Evolutionary conservation across 2,113 vertebrate species (phyloP).

Genomic region (Meles meles): DNA sequence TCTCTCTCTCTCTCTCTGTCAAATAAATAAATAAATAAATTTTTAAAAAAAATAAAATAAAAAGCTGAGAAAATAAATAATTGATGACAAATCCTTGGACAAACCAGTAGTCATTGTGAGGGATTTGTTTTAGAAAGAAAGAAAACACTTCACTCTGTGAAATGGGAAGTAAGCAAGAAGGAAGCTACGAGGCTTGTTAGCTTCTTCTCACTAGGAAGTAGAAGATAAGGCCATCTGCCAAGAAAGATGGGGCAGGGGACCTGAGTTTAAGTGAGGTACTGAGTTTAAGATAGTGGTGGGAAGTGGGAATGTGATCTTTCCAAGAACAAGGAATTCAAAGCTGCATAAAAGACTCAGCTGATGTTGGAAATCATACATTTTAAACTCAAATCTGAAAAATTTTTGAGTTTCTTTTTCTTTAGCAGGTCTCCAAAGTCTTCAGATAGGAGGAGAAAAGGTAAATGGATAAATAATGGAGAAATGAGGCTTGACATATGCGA

Average conservation of each 20-base stretch:
- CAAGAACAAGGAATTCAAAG: not conserved
- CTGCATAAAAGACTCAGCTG: not conserved
- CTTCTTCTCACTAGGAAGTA: not conserved
- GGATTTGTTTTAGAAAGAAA: not conserved
- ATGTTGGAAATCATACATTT: not conserved
- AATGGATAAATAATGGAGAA: not conserved
- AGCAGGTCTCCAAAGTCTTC: not conserved
- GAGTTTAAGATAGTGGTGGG: not conserved
- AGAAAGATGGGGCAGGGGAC: not conserved
- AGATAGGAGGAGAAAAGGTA: not conserved
- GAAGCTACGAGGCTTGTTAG: not conserved
- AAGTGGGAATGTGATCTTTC: not conserved
- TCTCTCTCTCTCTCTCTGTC: too few relatives aligned
- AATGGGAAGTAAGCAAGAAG: not conserved
- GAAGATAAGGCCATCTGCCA: not conserved
- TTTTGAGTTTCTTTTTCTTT: not conserved
- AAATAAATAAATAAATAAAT: too few relatives aligned
- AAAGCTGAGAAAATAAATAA: not conserved
- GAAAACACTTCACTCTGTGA: not conserved
- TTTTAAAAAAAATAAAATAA: too few relatives aligned
- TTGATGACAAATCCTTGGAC: not conserved
- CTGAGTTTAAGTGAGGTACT: not conserved
- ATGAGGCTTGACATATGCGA: not conserved
- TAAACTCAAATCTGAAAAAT: not conserved
- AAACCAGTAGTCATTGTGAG: not conserved